These are phyloP conservation scores for Bergia puertoricense DNA, from an alignment of 92 coral and sea anemone genomes.

Conservation along the genomic window DNA sequence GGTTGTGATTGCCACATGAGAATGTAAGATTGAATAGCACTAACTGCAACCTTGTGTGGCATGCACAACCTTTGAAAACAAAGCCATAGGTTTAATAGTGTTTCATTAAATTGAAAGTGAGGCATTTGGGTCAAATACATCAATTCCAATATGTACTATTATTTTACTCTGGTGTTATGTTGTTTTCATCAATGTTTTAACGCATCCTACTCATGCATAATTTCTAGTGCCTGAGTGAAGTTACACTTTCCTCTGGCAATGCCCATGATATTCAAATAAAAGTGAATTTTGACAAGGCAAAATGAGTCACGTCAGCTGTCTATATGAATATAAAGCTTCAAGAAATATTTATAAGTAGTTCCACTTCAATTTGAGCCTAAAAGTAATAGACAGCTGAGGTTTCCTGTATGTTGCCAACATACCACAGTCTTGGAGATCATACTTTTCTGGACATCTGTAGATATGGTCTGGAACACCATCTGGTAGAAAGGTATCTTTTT, in stretches of 20 bases:
- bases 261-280: slow-evolving; percentile 5
- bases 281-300: slow-evolving; percentile 17
- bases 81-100: too few species aligned
- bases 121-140: not conserved
- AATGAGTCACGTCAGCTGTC: slow-evolving; percentile 9
- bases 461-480: slow-evolving; percentile 23
- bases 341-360: slow-evolving; percentile 10
- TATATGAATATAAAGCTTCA: slow-evolving; percentile 21
- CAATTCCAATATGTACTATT: slow-evolving; percentile 14
- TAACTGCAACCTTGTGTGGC: too few species aligned
- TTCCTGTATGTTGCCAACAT: not conserved
- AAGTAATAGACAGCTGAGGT: slow-evolving; percentile 11
- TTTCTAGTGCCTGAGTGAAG: slow-evolving; percentile 18
- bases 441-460: slow-evolving; percentile 23
- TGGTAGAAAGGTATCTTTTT: slow-evolving; percentile 8
- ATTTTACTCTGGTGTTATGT: slow-evolving; percentile 20
- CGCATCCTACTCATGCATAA: slow-evolving; percentile 12
- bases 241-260: slow-evolving; percentile 9
- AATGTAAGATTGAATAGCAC: too few species aligned
- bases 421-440: slow-evolving; percentile 10
- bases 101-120: too few species aligned
- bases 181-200: slow-evolving; percentile 17
- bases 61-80: too few species aligned
- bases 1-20: too few species aligned
- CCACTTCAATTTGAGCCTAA: slow-evolving; percentile 4